phyloP scores from a whole-genome alignment of 2,888 invertebrate genomes.

The Macropis europaea region DNA sequence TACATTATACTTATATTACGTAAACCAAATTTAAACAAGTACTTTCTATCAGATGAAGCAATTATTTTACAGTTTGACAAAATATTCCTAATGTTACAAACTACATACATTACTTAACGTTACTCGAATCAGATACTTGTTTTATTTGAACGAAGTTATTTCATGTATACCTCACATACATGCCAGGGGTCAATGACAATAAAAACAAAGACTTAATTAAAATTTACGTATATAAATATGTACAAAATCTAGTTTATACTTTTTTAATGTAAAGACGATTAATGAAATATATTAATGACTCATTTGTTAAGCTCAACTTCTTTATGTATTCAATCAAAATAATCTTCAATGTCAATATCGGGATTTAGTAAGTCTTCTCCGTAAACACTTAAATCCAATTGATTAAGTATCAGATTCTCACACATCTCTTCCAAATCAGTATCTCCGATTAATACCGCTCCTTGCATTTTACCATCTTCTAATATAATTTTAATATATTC shows the following conservation, averaged over 20 bases:
- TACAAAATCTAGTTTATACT: background rate
- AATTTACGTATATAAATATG: background rate
- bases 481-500: slow-evolving; percentile 95
- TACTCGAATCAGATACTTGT: background rate
- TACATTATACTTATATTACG: background rate
- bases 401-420: slow-evolving; percentile 98
- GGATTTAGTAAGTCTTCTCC: slow-evolving; percentile 97
- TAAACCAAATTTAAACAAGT: slow-evolving; percentile 6
- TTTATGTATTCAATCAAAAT: slow-evolving; percentile 89
- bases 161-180: slow-evolving; percentile 6
- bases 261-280: background rate
- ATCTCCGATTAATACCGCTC: slow-evolving; percentile 97
- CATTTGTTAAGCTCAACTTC: background rate
- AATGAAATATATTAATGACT: background rate
- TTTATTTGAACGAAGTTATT: background rate
- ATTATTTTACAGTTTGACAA: background rate
- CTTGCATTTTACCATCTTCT: slow-evolving; percentile 91
- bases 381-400: slow-evolving; percentile 92
- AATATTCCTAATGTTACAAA: background rate
- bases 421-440: slow-evolving; percentile 98
- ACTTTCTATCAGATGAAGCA: background rate
- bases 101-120: background rate
- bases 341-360: slow-evolving; percentile 98
- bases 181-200: background rate
- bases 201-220: background rate